A percentile compares a stretch with the other conserved stretches of the same genome.
phyloP scores from a whole-genome alignment of 2,113 vertebrate genomes.

The Lanius collurio region DNA sequence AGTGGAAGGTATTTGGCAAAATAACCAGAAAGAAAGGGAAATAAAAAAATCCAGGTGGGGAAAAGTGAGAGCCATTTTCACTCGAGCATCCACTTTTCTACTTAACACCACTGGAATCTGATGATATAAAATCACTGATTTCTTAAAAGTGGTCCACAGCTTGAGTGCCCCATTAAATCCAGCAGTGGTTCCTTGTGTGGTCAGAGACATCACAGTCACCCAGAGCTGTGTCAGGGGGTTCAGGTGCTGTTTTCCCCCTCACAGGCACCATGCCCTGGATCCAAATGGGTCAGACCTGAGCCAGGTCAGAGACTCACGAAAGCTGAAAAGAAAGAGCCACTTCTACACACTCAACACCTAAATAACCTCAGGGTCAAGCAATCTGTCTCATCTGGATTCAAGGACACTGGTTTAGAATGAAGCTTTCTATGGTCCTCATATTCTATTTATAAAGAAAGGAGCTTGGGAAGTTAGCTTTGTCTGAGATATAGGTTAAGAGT shows the following conservation, averaged over 20 bases:
- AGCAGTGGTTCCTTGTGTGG: not conserved
- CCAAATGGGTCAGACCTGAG: not conserved
- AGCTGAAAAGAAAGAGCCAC: not conserved
- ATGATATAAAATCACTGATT: not conserved
- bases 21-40: not conserved
- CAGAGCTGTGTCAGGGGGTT: not conserved
- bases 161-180: not conserved
- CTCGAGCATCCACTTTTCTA: not conserved
- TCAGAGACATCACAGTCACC: accelerated
- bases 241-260: not conserved
- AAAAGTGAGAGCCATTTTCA: not conserved
- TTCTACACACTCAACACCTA: not conserved
- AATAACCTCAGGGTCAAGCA: not conserved
- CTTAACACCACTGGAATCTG: not conserved
- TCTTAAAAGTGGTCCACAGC: not conserved
- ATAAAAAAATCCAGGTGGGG: not conserved
- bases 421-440: not conserved
- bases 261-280: accelerated
- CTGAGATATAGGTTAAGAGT: not conserved
- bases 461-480: not conserved
- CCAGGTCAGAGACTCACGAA: not conserved
- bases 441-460: not conserved
- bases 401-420: not conserved
- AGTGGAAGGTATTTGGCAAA: not conserved
- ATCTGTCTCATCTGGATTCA: not conserved